Evolutionary conservation across 2,888 invertebrate species (phyloP).

Genomic region (Leptinotarsa juncta): DNA sequence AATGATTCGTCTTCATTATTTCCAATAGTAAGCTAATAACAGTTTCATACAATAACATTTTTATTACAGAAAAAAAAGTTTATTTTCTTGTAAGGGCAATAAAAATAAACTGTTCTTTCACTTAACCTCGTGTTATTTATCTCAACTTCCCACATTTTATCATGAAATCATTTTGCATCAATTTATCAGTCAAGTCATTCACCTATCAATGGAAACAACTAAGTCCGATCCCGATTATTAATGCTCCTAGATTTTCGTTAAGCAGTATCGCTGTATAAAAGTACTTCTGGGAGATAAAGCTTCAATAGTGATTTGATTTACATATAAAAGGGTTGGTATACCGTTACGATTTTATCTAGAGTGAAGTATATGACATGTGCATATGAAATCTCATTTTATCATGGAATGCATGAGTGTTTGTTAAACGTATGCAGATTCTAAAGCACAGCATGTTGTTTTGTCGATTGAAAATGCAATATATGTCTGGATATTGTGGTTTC

Average conservation of each 20-base stretch:
- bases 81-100: too few relatives aligned
- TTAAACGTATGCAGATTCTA: conserved; percentile 25
- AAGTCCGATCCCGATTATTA: not conserved
- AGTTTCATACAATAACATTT: too few relatives aligned
- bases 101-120: too few relatives aligned
- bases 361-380: conserved; percentile 46
- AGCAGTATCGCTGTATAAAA: not conserved
- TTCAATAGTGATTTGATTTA: conserved; percentile 46
- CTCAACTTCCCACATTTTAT: too few relatives aligned
- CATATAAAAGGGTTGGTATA: conserved; percentile 48
- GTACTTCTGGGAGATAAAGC: conserved; percentile 41
- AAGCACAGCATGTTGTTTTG: not conserved
- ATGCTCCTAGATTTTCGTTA: not conserved
- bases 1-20: too few relatives aligned
- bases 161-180: too few relatives aligned
- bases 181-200: not conserved
- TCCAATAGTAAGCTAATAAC: too few relatives aligned
- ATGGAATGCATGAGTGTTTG: conserved; percentile 34
- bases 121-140: too few relatives aligned
- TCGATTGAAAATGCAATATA: not conserved
- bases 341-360: conserved; percentile 46
- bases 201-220: not conserved
- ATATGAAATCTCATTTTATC: conserved; percentile 42
- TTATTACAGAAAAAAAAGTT: too few relatives aligned
- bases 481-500: not conserved